Base-by-base conservation (phyloP, 2,888 invertebrate species). In the Zhuqinia jingwanae region DNA sequence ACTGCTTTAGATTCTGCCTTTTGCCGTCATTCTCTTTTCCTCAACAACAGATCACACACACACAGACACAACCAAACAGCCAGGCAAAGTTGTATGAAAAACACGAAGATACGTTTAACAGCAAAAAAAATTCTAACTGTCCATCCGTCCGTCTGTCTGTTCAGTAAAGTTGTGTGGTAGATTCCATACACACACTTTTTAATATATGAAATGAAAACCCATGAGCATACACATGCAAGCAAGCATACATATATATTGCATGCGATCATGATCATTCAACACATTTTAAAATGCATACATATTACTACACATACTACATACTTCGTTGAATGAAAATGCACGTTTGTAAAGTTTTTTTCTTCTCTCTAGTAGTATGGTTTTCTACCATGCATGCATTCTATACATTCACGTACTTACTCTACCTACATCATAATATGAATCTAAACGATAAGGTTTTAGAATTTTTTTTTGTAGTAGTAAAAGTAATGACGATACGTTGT, bases 131-230 rank as follows among this genome's bases (percentile, higher is more conserved):
- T 22, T 58, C 75, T 75, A 75, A 56, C 75, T 75, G 56, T 56
- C 75, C 56, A 56, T 75, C 75, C 45, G 53, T 53, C 73, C 73
- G 73, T 75, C 73, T 68, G 68, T 68, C 68, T 75, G 73, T 75
- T 75, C 53, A 36, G 36, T 36, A 36, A 36, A 36, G 8, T 25
- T 47, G 47, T 73, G 15, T 36, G 22, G 30, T 17, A 20, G 30
- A 75, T 75, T 36, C 75, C 75, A 30, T 75, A 42, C 75, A 56
- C 56, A 47, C 45, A 45, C n/a, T n/a, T n/a, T n/a, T 6, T 58
- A 10, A 8, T 58, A 10, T 22, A 2, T 22, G 2, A 25, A n/a
- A 3, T 25, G 20, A 11, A 5, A 6, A 22, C 25, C 20, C 13
- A 22, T 17, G 53, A 53, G 20, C n/a, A 58, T 58, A 6, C 58